Base-by-base conservation (phyloP, 1,140 invertebrate genomes). In the Drosophila rhopaloa region DNA sequence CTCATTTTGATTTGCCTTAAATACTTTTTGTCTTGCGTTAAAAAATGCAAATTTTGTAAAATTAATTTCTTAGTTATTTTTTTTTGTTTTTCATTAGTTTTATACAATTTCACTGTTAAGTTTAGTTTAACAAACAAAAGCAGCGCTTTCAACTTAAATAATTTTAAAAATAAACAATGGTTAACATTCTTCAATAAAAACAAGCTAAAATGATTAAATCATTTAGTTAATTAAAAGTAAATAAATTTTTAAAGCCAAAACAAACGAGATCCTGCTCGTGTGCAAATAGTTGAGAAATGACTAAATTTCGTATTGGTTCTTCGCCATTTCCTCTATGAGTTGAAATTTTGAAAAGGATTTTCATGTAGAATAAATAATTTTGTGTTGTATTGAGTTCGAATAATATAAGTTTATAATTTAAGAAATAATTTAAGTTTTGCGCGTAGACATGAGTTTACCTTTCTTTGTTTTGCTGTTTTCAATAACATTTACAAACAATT, bases 231-330 rank as follows among this genome's bases (percentile, higher is more conserved):
- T 83, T 74, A 77, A 76, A 85, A 82, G 74, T 71, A 88, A 91
- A 70, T 77, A 67, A 71, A 73, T 79, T 68, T 70, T 90, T 91
- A 91, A 90, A 91, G 86, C 85, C 90, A 91, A 71, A 86, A 86
- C 83, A 88, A 83, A 81, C 90, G 90, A 91, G 90, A 91, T 91
- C 90, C 90, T 91, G 90, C 90, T 91, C 90, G 86, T 74, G 78
- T 89, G 83, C 84, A 89, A 88, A 80, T 80, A 68, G 63, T 78
- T 65, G 58, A 62, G 74, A 85, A 75, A 75, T 76, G 71, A 76
- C 76, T 84, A 60, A 38, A 55, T 53, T 55, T 55, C 67, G 63
- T 54, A 40, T 65, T 58, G 8, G 10, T 68, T 58, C 32, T 27
- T 48, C 37, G 56, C 51, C 51, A 56, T 66, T 63, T 59, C 68